phyloP scores from a whole-genome alignment of 2,888 invertebrate species.

The Petrolisthes manimaculis region DNA sequence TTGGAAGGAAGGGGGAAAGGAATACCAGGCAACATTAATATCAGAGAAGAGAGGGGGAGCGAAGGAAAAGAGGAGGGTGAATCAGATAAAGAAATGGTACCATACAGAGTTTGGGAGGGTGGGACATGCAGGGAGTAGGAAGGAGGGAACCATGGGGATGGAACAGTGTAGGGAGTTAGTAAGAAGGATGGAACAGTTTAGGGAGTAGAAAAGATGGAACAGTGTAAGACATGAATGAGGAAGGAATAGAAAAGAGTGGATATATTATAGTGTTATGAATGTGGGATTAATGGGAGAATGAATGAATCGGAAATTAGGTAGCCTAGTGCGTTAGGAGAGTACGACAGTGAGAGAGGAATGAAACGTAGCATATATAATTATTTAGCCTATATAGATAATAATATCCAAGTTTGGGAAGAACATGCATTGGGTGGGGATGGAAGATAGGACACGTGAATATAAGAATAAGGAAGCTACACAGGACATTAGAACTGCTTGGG shows the following conservation, averaged over 20 bases:
- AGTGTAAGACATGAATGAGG: not conserved
- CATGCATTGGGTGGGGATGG: too few relatives aligned
- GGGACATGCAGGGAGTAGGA: not conserved
- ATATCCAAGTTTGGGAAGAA: too few relatives aligned
- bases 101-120: not conserved
- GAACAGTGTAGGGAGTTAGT: not conserved
- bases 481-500: too few relatives aligned
- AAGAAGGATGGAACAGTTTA: not conserved
- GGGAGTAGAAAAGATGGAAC: not conserved
- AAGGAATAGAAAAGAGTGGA: not conserved
- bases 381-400: too few relatives aligned
- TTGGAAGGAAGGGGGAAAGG: not conserved
- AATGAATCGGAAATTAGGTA: not conserved
- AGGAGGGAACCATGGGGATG: not conserved
- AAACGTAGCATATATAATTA: too few relatives aligned
- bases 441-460: too few relatives aligned
- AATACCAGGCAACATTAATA: not conserved
- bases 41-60: not conserved
- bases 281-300: too few relatives aligned
- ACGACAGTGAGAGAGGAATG: not conserved
- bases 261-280: too few relatives aligned
- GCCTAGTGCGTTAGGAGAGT: not conserved
- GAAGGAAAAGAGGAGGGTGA: not conserved
- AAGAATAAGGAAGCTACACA: too few relatives aligned
- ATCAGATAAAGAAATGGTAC: not conserved